Evolutionary conservation across 2,888 invertebrate genomes (phyloP).

Genomic region (Harmothoe impar): DNA sequence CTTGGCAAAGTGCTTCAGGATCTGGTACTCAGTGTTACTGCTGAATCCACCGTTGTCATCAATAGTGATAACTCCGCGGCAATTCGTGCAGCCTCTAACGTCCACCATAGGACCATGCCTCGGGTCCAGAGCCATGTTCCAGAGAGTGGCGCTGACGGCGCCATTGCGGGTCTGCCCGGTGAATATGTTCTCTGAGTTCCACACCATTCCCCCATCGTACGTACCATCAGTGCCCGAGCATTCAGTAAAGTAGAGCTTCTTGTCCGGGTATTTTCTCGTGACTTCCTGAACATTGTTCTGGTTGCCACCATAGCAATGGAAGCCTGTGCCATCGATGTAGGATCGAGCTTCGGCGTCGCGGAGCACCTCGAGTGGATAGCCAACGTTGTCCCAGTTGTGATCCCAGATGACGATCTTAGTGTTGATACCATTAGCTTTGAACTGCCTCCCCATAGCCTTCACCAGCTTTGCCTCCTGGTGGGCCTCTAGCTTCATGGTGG

Average conservation of each 20-base stretch:
- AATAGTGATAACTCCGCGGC: conserved; percentile 68
- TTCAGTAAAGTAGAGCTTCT: conserved; percentile 70
- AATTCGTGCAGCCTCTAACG: conserved; percentile 68
- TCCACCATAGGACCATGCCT: conserved; percentile 67
- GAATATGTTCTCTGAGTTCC: conserved; percentile 68
- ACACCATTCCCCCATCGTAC: conserved; percentile 66
- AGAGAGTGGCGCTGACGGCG: conserved; percentile 67
- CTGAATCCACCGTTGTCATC: conserved; percentile 37
- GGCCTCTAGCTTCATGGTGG: conserved; percentile 67
- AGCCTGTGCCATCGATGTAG: conserved; percentile 67
- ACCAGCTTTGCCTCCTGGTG: conserved; percentile 63
- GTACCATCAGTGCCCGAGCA: conserved; percentile 68
- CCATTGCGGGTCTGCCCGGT: conserved; percentile 67
- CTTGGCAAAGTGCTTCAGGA: conserved; percentile 68
- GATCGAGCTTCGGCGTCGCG: conserved; percentile 64
- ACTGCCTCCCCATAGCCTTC: conserved; percentile 66
- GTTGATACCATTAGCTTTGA: conserved; percentile 62
- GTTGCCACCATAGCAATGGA: conserved; percentile 69
- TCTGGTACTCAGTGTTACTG: conserved; percentile 67
- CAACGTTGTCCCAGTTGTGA: conserved; percentile 69
- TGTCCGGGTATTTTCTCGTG: conserved; percentile 64
- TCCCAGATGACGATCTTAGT: conserved; percentile 68
- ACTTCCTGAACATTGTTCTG: conserved; percentile 62
- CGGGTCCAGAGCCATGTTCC: conserved; percentile 70
- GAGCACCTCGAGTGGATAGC: conserved; percentile 66